phyloP scores from a whole-genome alignment of 2,888 invertebrate genomes.

The Ormia ochracea region DNA sequence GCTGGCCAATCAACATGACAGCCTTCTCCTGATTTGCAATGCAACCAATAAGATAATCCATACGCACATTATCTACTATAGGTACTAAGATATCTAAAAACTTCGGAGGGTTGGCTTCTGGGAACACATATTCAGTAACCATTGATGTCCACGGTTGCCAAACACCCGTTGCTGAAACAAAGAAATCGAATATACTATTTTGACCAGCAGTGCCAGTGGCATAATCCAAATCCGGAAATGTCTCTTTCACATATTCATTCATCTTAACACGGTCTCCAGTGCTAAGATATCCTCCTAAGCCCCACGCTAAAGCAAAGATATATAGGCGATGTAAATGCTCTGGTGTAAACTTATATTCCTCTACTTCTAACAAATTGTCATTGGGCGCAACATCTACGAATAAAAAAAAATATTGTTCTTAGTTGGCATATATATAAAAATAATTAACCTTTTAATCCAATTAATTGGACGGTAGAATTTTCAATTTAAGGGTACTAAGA shows the following conservation, averaged over 20 bases:
- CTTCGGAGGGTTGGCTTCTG: slow-evolving; percentile 91
- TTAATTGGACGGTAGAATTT: not conserved
- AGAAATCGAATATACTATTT: slow-evolving; percentile 91
- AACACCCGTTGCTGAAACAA: slow-evolving; percentile 86
- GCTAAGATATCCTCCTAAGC: slow-evolving; percentile 92
- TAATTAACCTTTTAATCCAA: too few relatives aligned
- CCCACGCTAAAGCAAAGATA: slow-evolving; percentile 93
- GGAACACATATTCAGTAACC: slow-evolving; percentile 91
- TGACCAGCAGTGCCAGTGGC: slow-evolving; percentile 82
- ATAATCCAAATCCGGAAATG: slow-evolving; percentile 82
- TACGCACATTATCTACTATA: slow-evolving; percentile 94
- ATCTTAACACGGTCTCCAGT: slow-evolving; percentile 87
- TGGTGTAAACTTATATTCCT: slow-evolving; percentile 81
- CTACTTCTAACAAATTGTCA: slow-evolving; percentile 79
- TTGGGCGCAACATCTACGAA: slow-evolving; percentile 78
- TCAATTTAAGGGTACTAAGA: too few relatives aligned
- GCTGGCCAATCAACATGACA: slow-evolving; percentile 90
- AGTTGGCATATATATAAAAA: too few relatives aligned
- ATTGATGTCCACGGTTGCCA: slow-evolving; percentile 94
- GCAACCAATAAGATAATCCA: slow-evolving; percentile 91
- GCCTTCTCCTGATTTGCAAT: slow-evolving; percentile 92
- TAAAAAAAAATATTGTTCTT: not conserved
- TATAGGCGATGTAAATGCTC: slow-evolving; percentile 91
- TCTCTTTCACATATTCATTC: slow-evolving; percentile 84
- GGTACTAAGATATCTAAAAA: slow-evolving; percentile 94